These are phyloP conservation scores for Pogonus chalceus DNA, from an alignment of 1,140 invertebrate genomes.

Conservation along the genomic window DNA sequence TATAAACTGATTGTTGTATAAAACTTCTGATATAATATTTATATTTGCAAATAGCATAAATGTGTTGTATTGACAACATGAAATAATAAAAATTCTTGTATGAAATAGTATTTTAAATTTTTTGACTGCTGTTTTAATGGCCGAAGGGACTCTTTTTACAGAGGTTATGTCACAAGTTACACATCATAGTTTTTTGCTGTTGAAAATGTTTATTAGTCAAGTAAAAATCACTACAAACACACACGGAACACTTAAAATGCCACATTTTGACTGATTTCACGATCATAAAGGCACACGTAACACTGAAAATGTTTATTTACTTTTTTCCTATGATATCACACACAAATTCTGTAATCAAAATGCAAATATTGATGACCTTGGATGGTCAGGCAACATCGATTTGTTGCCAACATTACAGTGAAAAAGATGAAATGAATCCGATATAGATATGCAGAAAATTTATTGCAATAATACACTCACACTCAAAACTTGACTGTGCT, in stretches of 20 bases:
- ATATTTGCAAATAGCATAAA: too few relatives aligned
- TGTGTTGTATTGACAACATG: too few relatives aligned
- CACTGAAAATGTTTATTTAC: not conserved
- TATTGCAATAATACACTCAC: too few relatives aligned
- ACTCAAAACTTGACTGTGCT: too few relatives aligned
- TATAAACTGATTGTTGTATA: too few relatives aligned
- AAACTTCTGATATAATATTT: too few relatives aligned
- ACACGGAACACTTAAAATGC: not conserved
- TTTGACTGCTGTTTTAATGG: not conserved
- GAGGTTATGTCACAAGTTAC: conserved; percentile 4
- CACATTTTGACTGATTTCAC: not conserved
- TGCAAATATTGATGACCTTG: conserved; percentile 1
- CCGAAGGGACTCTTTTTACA: not conserved
- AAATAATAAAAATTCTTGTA: too few relatives aligned
- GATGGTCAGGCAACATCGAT: not conserved
- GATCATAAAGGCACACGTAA: not conserved
- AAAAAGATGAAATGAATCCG: not conserved
- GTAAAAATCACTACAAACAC: not conserved
- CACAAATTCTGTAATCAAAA: not conserved
- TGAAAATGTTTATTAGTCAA: not conserved
- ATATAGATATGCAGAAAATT: too few relatives aligned
- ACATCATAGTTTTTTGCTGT: conserved; percentile 6
- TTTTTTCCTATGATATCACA: not conserved
- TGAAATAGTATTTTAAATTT: too few relatives aligned
- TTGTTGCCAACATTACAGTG: not conserved